phyloP scores from a whole-genome alignment of 1,140 invertebrate species.

The Sycophaga agraensis region DNA sequence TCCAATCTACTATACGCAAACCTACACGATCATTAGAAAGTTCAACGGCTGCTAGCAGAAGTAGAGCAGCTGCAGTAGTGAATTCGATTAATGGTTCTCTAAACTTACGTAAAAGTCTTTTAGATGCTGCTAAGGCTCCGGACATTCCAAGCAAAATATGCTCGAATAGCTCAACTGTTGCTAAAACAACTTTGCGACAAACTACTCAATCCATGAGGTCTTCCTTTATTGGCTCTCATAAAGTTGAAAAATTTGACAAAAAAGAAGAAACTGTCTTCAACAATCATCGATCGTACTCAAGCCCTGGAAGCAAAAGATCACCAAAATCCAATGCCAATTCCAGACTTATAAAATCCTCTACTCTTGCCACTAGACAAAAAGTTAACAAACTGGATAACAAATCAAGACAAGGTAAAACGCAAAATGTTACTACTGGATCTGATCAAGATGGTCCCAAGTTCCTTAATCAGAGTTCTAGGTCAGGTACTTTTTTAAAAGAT shows the following conservation, averaged over 20 bases:
- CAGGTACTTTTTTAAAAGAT: slow-evolving; percentile 73
- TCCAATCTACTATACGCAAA: slow-evolving; percentile 33
- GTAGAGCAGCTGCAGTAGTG: slow-evolving; percentile 48
- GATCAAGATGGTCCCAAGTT: slow-evolving; percentile 23
- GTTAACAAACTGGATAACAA: slow-evolving; percentile 40
- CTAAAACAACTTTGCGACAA: slow-evolving; percentile 22
- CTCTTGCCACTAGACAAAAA: slow-evolving; percentile 27
- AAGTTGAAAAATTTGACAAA: slow-evolving; percentile 37
- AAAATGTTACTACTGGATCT: slow-evolving; percentile 37
- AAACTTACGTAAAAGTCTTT: slow-evolving; percentile 47
- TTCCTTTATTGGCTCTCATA: slow-evolving; percentile 9
- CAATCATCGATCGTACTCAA: slow-evolving; percentile 42
- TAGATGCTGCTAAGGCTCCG: slow-evolving; percentile 54
- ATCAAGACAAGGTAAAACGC: slow-evolving; percentile 35
- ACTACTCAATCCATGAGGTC: slow-evolving; percentile 5
- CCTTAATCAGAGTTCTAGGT: slow-evolving; percentile 60
- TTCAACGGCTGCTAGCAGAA: slow-evolving; percentile 53
- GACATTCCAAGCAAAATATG: slow-evolving; percentile 42
- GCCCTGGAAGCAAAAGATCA: slow-evolving; percentile 46
- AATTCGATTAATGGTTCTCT: slow-evolving; percentile 47
- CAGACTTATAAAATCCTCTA: slow-evolving; percentile 33
- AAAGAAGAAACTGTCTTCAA: slow-evolving; percentile 34
- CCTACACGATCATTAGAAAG: slow-evolving; percentile 45
- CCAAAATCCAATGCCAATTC: slow-evolving; percentile 44
- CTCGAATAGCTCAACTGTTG: slow-evolving; percentile 31